phyloP scores from a whole-genome alignment of 1,140 invertebrate genomes.

The Lasioglossum albipes region DNA sequence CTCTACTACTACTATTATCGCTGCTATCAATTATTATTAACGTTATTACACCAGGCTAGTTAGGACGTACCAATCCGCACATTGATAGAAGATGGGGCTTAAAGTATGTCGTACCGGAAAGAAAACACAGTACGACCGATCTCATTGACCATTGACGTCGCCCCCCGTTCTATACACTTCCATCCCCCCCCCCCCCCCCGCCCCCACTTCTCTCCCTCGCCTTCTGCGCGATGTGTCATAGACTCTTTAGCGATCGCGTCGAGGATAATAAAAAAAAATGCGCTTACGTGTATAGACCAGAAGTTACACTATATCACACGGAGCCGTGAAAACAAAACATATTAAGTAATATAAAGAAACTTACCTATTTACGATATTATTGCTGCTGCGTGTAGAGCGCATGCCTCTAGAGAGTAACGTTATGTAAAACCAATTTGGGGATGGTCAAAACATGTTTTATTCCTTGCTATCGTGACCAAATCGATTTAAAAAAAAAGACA shows the following conservation, averaged over 20 bases:
- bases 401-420: slow-evolving; percentile 70
- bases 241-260: slow-evolving; percentile 74
- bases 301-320: slow-evolving; percentile 70
- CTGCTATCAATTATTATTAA: slow-evolving; percentile 73
- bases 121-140: slow-evolving; percentile 73
- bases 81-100: slow-evolving; percentile 57
- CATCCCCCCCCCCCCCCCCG: slow-evolving; percentile 40
- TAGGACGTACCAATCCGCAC: slow-evolving; percentile 70
- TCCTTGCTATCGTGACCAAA: slow-evolving; percentile 12
- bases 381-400: slow-evolving; percentile 72
- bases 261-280: slow-evolving; percentile 74
- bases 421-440: slow-evolving; percentile 66
- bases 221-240: slow-evolving; percentile 60
- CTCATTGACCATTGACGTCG: slow-evolving; percentile 77
- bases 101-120: slow-evolving; percentile 65
- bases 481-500: background rate
- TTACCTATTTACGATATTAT: slow-evolving; percentile 73
- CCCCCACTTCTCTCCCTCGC: slow-evolving; percentile 46
- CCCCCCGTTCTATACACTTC: slow-evolving; percentile 70
- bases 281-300: slow-evolving; percentile 77
- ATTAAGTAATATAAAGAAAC: slow-evolving; percentile 68
- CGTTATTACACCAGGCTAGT: slow-evolving; percentile 69
- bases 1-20: slow-evolving; percentile 69
- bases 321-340: slow-evolving; percentile 64
- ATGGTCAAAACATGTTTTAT: slow-evolving; percentile 66